Evolutionary conservation across 2,797 vertebrate genomes (phyloP).

Genomic region (Brachyrhaphis roseni): DNA sequence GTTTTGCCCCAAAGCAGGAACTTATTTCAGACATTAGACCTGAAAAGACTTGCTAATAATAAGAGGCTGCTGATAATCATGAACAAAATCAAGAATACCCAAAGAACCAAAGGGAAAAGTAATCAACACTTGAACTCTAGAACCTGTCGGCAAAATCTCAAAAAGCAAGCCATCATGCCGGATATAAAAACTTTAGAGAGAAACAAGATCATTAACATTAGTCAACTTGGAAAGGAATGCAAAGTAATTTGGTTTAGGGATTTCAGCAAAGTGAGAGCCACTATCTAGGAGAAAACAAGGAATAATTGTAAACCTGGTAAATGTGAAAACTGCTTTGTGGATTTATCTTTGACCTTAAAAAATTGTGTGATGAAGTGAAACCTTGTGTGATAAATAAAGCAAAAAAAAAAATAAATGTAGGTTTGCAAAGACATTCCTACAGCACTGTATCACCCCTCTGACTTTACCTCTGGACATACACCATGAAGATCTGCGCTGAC

Average conservation of each 20-base stretch:
- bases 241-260: background rate
- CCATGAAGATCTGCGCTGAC: conserved; percentile 19
- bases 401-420: background rate
- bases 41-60: conserved; percentile 9
- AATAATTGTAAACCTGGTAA: background rate
- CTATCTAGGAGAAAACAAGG: background rate
- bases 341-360: background rate
- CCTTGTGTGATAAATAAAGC: background rate
- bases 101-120: background rate
- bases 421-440: background rate
- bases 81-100: background rate
- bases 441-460: background rate
- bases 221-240: background rate
- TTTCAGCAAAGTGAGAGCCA: background rate
- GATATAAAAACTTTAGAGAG: background rate
- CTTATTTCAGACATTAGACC: conserved; percentile 34
- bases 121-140: background rate
- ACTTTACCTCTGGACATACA: conserved; percentile 9
- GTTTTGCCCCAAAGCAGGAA: conserved; percentile 23
- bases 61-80: background rate
- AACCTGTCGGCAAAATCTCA: background rate
- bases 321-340: too few relatives aligned
- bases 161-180: background rate
- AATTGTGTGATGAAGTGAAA: background rate
- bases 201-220: background rate